Percentiles rank a stretch among this genome's conserved stretches.
Conservation (phyloP, 2,888 invertebrate genomes). For the Lydus trimaculatus region DNA sequence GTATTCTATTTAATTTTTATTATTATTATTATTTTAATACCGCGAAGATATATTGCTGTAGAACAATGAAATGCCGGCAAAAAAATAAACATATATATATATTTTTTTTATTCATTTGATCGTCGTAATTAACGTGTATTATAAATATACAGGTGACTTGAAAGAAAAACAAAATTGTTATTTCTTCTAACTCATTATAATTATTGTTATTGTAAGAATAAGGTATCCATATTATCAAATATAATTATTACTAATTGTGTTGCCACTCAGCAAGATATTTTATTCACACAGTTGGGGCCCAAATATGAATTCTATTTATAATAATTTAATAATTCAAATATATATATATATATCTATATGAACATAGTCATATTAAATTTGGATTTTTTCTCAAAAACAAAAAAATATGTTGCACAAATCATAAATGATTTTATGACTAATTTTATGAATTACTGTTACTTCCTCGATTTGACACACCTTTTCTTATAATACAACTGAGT, state of each 20-base stretch:
- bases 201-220: conserved; percentile 33
- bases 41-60: conserved; percentile 23
- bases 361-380: neutral
- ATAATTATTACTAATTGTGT: conserved; percentile 35
- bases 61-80: conserved; percentile 25
- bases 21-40: conserved; percentile 28
- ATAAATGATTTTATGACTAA: neutral
- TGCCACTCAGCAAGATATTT: conserved; percentile 35
- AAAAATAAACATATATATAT: conserved; percentile 13
- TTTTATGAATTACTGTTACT: neutral
- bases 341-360: neutral
- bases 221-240: conserved; percentile 34
- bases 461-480: neutral
- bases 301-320: conserved; percentile 33
- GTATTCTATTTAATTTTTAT: neutral
- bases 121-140: conserved; percentile 31
- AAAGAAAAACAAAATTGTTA: conserved; percentile 19
- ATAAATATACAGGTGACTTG: conserved; percentile 21
- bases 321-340: conserved; percentile 24
- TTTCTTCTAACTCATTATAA: conserved; percentile 32
- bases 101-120: conserved; percentile 23
- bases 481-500: neutral
- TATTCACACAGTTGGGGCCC: conserved; percentile 32
- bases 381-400: neutral
- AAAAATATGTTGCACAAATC: too few species aligned